Evolutionary conservation across 2,797 vertebrate species (phyloP), one percentile per base, ranked within the genome.

Genomic region (Helostoma temminkii): DNA sequence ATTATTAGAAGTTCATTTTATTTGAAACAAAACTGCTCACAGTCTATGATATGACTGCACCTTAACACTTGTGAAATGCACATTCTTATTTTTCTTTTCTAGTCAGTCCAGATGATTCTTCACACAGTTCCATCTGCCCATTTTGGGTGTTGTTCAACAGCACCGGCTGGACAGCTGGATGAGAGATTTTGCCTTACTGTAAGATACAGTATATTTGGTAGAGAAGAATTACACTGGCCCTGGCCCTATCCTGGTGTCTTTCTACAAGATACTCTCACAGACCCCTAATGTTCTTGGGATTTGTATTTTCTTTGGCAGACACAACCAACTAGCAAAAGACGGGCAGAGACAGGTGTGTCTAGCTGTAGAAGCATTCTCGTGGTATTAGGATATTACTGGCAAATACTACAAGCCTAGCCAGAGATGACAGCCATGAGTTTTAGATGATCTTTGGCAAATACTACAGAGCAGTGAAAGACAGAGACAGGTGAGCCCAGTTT

Each of bases 401-500:
- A 15, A 85, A 78, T 81, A 69, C 61, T 55, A 42, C 49, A n/a
- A 48, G 72, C 76, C 45, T 9, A 0, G 63, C 74, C 79, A 83
- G 71, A 66, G 68, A 85, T 57, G 77, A 84, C 14, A 4, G 42
- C 54, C 42, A 41, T 81, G 59, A 8, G 43, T 86, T 89, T 90
- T 84, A 81, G 66, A 85, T 61, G 80, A 66, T 84, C 81, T 81
- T 74, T 90, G 86, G 86, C 78, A 80, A 90, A 88, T 85, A 81
- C 68, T 55, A 26, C 32, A 68, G 73, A 46, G 9, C 21, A 16
- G 71, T 87, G 87, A 93, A 32, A 74, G 88, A 87, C 89, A 72
- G 85, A 78, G 71, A 85, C 91, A 91, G 89, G 87, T 92, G 90
- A 88, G 58, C 16, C 60, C 36, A 59, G 73, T 80, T 75, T 32